Evolutionary conservation across 2,888 invertebrate genomes (phyloP).

Genomic region (Tenthredo distinguenda): DNA sequence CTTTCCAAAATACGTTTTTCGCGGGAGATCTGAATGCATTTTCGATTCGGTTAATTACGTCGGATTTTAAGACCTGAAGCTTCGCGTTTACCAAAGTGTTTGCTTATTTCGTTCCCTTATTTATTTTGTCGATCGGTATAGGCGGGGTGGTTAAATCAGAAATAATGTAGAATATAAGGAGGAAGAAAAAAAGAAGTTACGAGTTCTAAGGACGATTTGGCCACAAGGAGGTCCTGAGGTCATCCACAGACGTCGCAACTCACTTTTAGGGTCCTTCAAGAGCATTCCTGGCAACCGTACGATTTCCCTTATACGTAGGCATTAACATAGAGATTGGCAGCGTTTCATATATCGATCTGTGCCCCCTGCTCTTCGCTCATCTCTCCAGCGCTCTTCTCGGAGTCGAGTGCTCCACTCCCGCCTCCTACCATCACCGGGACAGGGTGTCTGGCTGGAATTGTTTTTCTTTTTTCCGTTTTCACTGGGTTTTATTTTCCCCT

Average conservation of each 20-base stretch:
- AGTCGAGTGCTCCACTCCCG: slow-evolving; percentile 50
- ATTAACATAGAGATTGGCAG: slow-evolving; percentile 78
- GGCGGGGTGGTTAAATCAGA: not conserved
- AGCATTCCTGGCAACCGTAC: slow-evolving; percentile 66
- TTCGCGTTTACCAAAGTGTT: not conserved
- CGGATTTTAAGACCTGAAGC: not conserved
- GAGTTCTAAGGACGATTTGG: slow-evolving; percentile 61
- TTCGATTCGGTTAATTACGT: not conserved
- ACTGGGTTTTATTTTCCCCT: slow-evolving; percentile 28
- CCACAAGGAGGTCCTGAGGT: slow-evolving; percentile 74
- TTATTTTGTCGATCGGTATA: slow-evolving; percentile 21
- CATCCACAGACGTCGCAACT: slow-evolving; percentile 78
- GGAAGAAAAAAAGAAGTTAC: slow-evolving; percentile 16
- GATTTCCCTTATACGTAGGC: slow-evolving; percentile 62
- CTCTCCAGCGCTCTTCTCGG: slow-evolving; percentile 50
- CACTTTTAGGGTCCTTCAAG: slow-evolving; percentile 77
- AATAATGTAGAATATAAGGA: not conserved
- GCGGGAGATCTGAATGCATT: not conserved
- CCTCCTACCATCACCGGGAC: slow-evolving; percentile 48
- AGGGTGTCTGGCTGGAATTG: slow-evolving; percentile 55
- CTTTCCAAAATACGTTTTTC: not conserved
- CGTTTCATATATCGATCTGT: slow-evolving; percentile 76
- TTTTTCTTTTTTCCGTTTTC: slow-evolving; percentile 51
- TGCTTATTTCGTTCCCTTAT: not conserved
- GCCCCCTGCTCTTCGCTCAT: slow-evolving; percentile 58